Percentiles rank a stretch among this genome's conserved stretches.
Evolutionary conservation across 2,888 invertebrate genomes (phyloP).

Genomic region (Chironomus riparius): DNA sequence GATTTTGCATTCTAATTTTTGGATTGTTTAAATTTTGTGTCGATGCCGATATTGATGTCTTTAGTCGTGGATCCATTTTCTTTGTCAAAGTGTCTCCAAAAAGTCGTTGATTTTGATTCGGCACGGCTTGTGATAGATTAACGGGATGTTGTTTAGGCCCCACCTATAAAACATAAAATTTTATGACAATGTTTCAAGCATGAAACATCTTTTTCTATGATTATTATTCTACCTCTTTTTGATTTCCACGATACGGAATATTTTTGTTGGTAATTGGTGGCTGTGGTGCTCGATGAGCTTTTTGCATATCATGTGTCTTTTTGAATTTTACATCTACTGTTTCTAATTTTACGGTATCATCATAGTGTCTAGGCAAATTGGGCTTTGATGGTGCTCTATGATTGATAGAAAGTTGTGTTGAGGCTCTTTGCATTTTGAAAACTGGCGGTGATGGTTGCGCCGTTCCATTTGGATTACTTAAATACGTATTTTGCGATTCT

Average conservation of each 20-base stretch:
- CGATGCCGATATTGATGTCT: background rate
- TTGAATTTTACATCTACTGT: background rate
- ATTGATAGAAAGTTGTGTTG: conserved; percentile 25
- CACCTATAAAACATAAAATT: too few relatives aligned
- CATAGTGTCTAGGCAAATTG: too few relatives aligned
- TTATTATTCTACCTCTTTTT: too few relatives aligned
- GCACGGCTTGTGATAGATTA: too few relatives aligned
- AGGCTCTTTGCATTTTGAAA: conserved; percentile 23
- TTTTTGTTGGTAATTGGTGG: background rate
- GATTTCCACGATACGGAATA: background rate
- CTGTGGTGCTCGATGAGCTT: conserved; percentile 6
- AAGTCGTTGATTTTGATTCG: conserved; percentile 9
- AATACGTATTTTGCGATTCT: conserved; percentile 15
- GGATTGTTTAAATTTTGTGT: background rate
- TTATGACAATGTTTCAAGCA: too few relatives aligned
- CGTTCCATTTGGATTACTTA: conserved; percentile 22
- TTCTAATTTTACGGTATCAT: too few relatives aligned
- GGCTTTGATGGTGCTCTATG: background rate
- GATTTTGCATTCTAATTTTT: background rate
- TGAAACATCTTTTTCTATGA: too few relatives aligned
- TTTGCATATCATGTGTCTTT: conserved; percentile 7
- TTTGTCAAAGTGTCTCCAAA: conserved; percentile 19
- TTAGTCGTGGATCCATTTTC: background rate
- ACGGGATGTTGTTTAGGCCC: too few relatives aligned
- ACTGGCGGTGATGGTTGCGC: background rate